Conservation (phyloP, 2,113 vertebrate genomes). For the Vidua macroura region DNA sequence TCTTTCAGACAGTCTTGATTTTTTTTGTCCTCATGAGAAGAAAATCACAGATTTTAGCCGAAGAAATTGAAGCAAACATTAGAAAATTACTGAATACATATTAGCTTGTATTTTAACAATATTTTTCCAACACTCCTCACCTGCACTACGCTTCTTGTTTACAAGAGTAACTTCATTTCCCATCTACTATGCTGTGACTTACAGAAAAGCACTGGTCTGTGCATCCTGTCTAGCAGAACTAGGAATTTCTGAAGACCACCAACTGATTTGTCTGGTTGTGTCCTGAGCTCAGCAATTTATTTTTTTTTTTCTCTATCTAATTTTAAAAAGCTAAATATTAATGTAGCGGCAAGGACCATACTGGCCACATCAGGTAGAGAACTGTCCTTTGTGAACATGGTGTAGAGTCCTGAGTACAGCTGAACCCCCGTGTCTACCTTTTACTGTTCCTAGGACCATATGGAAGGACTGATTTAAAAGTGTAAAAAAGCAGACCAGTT, state of each 20-base stretch:
- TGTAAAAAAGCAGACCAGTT: neutral
- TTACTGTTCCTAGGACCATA: neutral
- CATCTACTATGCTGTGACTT: neutral
- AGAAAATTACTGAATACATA: neutral
- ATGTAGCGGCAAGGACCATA: neutral
- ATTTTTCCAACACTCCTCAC: neutral
- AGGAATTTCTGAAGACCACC: neutral
- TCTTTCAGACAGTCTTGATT: neutral
- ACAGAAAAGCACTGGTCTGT: neutral
- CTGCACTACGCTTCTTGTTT: neutral
- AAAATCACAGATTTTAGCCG: neutral
- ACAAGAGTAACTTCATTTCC: neutral
- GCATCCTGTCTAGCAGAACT: neutral
- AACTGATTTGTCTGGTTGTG: neutral
- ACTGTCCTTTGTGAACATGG: neutral
- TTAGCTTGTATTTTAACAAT: neutral
- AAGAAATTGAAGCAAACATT: neutral
- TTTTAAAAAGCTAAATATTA: neutral
- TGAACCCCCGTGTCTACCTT: rapidly evolving
- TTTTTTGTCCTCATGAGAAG: neutral
- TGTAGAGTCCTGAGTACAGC: neutral
- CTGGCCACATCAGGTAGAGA: neutral
- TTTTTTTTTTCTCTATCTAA: neutral
- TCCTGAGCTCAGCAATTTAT: neutral
- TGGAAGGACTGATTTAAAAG: neutral